These are phyloP conservation scores for Eugnorisma glareosa DNA, from an alignment of 2,888 invertebrate genomes.

Conservation along the genomic window DNA sequence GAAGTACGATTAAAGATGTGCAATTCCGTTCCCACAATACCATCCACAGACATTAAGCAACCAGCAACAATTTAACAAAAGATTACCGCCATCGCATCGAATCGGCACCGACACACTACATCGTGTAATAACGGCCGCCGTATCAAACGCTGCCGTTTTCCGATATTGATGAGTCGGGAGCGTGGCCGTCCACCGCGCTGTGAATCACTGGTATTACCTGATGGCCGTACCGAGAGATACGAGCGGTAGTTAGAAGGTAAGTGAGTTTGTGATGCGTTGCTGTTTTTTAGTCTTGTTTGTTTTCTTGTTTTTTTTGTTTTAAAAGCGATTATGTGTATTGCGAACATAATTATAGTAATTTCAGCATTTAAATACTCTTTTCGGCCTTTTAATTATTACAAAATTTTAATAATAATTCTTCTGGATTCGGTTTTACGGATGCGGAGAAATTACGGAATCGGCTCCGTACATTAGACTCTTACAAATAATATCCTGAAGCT, in stretches of 20 bases:
- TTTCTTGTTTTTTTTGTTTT: not conserved
- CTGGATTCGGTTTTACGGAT: not conserved
- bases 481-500: not conserved
- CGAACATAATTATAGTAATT: not conserved
- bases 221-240: constrained; percentile 42
- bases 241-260: not conserved
- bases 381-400: not conserved
- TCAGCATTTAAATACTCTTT: not conserved
- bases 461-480: not conserved
- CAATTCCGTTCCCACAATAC: not conserved
- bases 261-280: constrained; percentile 45
- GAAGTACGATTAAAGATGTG: not conserved
- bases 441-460: not conserved
- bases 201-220: constrained; percentile 84
- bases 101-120: constrained; percentile 38
- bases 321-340: not conserved
- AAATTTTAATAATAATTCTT: not conserved
- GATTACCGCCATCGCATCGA: constrained; percentile 41
- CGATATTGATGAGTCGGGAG: constrained; percentile 83
- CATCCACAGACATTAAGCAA: constrained; percentile 14
- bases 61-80: constrained; percentile 27
- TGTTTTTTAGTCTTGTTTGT: not conserved
- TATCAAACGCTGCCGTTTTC: constrained; percentile 80
- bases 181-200: constrained; percentile 74
- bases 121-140: constrained; percentile 68